These are phyloP conservation scores for Spisula subtruncata DNA, from an alignment of 2,888 invertebrate genomes.

Conservation along the genomic window DNA sequence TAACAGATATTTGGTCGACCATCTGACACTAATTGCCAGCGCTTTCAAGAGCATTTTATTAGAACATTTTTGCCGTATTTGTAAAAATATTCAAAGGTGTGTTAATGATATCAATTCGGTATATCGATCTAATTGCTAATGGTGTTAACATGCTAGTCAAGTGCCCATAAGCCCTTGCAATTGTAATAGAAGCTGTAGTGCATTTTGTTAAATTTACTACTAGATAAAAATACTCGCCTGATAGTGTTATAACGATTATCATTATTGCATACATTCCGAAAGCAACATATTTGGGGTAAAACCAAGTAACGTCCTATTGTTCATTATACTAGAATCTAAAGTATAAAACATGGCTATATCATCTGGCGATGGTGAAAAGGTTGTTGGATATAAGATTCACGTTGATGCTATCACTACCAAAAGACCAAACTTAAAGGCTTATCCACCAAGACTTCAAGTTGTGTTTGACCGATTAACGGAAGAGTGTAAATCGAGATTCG, in stretches of 20 bases:
- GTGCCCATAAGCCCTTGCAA: no score
- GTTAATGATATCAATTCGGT: no score
- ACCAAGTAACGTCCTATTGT: not conserved
- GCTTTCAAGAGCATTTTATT: no score
- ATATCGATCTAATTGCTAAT: no score
- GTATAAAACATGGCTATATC: not conserved
- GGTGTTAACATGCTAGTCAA: no score
- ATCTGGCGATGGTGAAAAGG: not conserved
- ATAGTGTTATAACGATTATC: not conserved
- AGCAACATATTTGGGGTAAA: not conserved
- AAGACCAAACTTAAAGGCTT: not conserved
- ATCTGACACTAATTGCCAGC: no score
- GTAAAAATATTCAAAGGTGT: no score
- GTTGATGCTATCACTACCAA: not conserved
- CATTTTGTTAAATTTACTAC: no score
- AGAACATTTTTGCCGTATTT: no score
- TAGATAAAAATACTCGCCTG: no score
- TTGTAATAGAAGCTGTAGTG: no score
- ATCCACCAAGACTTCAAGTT: conserved; percentile 30
- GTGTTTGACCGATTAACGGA: conserved; percentile 22
- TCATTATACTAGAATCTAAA: not conserved
- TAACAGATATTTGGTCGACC: no score
- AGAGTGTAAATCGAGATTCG: conserved; percentile 4
- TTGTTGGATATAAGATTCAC: conserved; percentile 23
- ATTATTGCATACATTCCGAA: not conserved